Evolutionary conservation across 2,113 vertebrate genomes (phyloP).

Genomic region (Anguilla rostrata): DNA sequence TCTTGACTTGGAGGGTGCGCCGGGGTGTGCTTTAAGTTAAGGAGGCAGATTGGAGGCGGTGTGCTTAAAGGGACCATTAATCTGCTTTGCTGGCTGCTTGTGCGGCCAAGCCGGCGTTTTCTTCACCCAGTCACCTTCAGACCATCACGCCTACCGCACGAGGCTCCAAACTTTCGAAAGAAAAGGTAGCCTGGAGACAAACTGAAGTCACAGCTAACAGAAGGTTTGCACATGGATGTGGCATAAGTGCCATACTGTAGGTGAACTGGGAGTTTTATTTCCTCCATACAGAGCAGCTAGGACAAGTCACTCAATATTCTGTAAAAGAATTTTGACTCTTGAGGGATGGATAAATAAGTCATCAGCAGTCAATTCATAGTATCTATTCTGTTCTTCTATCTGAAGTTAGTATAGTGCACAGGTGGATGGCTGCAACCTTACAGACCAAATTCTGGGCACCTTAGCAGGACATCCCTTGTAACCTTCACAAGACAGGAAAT

Average conservation of each 20-base stretch:
- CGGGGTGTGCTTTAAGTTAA: conserved; percentile 37
- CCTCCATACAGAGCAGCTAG: neutral
- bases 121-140: neutral
- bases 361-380: neutral
- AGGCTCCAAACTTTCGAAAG: neutral
- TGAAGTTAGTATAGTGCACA: neutral
- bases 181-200: neutral
- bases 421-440: neutral
- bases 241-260: neutral
- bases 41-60: conserved; percentile 50
- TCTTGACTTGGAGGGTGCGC: conserved; percentile 25
- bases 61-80: conserved; percentile 42
- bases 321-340: neutral
- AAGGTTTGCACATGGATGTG: neutral
- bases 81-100: conserved; percentile 40
- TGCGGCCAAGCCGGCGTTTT: conserved; percentile 5
- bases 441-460: neutral
- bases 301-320: neutral
- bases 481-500: neutral
- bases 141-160: neutral
- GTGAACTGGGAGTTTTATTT: neutral
- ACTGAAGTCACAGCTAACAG: neutral
- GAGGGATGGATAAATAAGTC: neutral
- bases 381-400: neutral
- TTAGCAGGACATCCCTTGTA: too few relatives aligned